phyloP scores from a whole-genome alignment of 1,140 invertebrate species.

The Drosophila tsacasi region DNA sequence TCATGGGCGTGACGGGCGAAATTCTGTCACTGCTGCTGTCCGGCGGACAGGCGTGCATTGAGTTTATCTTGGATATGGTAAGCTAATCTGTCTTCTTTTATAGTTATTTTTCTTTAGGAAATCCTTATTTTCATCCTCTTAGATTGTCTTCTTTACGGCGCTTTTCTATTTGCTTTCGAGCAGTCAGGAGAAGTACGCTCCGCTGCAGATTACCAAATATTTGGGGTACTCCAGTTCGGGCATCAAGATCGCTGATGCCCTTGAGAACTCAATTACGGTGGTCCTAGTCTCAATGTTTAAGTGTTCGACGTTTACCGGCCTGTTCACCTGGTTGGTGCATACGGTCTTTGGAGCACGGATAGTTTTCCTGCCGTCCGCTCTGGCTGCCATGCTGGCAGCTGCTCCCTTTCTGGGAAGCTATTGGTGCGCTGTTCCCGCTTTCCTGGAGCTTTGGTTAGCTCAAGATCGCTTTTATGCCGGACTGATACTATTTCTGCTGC shows the following conservation, averaged over 20 bases:
- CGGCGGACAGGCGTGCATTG: constrained; percentile 96
- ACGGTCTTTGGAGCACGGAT: constrained; percentile 97
- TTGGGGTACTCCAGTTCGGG: constrained; percentile 93
- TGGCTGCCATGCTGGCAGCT: constrained; percentile 96
- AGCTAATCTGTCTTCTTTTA: constrained; percentile 56
- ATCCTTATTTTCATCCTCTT: background rate
- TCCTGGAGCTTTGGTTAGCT: constrained; percentile 97
- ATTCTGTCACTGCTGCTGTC: constrained; percentile 95
- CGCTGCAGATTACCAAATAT: constrained; percentile 90
- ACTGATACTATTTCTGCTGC: constrained; percentile 91
- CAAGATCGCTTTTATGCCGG: constrained; percentile 91
- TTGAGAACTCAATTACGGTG: constrained; percentile 89
- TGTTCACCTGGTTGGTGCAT: constrained; percentile 99
- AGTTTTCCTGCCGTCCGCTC: constrained; percentile 96
- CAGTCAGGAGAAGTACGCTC: constrained; percentile 95
- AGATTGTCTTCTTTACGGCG: constrained; percentile 98
- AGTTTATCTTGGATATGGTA: constrained; percentile 96
- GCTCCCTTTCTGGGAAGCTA: constrained; percentile 98
- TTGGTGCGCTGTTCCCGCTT: constrained; percentile 96
- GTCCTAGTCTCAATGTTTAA: constrained; percentile 98
- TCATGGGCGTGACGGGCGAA: constrained; percentile 94
- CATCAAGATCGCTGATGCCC: constrained; percentile 89
- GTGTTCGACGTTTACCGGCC: constrained; percentile 97
- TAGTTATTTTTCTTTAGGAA: background rate
- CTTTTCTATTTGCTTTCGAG: constrained; percentile 97